A percentile compares a stretch with the other conserved stretches of the same genome.
These are phyloP conservation scores for Catocala fraxini DNA, from an alignment of 2,888 invertebrate species.

Conservation along the genomic window DNA sequence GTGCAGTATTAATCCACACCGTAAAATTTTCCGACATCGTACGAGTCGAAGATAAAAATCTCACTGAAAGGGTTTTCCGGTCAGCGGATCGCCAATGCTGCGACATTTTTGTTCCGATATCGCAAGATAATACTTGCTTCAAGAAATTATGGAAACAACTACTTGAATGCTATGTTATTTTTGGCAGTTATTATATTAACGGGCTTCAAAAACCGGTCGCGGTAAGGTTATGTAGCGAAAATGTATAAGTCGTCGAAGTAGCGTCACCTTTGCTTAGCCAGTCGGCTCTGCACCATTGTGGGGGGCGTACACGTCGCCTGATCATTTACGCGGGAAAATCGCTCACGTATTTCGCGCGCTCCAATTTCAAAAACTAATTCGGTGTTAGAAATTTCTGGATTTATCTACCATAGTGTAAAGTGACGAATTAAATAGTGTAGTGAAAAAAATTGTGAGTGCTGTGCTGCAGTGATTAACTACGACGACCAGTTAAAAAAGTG, in stretches of 20 bases:
- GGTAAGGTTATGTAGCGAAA: constrained; percentile 65
- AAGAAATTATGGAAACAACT: constrained; percentile 46
- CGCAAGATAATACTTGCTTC: constrained; percentile 32
- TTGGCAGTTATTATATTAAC: constrained; percentile 63
- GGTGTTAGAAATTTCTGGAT: constrained; percentile 32
- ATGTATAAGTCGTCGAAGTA: constrained; percentile 42
- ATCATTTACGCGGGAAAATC: constrained; percentile 72
- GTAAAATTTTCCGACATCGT: neutral
- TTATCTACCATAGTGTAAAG: constrained; percentile 34
- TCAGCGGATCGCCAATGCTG: constrained; percentile 20
- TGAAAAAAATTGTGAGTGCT: constrained; percentile 23
- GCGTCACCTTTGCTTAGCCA: constrained; percentile 55
- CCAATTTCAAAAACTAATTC: constrained; percentile 45
- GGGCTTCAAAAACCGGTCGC: constrained; percentile 65
- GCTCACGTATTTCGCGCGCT: constrained; percentile 50
- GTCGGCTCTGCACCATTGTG: constrained; percentile 55
- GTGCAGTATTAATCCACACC: neutral
- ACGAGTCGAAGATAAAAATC: neutral
- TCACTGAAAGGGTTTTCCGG: neutral
- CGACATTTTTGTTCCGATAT: constrained; percentile 17
- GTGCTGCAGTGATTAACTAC: constrained; percentile 21
- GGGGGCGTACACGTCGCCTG: constrained; percentile 63
- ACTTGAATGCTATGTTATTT: constrained; percentile 57
- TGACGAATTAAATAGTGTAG: constrained; percentile 27
- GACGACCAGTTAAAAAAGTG: constrained; percentile 38